Evolutionary conservation across 2,888 invertebrate species (phyloP).

Genomic region (Meteorus colon): DNA sequence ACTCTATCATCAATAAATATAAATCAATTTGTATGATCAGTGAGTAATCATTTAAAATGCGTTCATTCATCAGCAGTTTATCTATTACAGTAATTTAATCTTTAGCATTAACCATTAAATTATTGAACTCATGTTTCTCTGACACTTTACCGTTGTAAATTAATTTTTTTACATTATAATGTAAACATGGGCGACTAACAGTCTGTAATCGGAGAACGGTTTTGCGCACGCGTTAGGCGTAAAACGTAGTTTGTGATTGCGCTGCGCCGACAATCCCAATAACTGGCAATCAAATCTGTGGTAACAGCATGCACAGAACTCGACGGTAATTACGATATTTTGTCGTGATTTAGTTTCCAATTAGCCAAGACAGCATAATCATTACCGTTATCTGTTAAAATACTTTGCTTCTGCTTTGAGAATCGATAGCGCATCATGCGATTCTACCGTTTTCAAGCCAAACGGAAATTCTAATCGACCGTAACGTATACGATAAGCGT

Average conservation of each 20-base stretch:
- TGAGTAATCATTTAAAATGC: too few relatives aligned
- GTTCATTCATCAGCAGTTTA: background rate
- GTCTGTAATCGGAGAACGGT: slow-evolving; percentile 38
- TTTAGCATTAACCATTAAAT: slow-evolving; percentile 16
- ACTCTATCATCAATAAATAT: too few relatives aligned
- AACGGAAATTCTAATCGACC: slow-evolving; percentile 42
- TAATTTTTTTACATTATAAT: slow-evolving; percentile 29
- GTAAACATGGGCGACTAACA: slow-evolving; percentile 35
- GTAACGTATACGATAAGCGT: slow-evolving; percentile 39
- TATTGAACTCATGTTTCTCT: slow-evolving; percentile 34
- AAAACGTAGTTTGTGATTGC: slow-evolving; percentile 44
- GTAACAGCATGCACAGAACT: slow-evolving; percentile 3
- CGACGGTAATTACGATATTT: slow-evolving; percentile 44
- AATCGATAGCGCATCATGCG: slow-evolving; percentile 36
- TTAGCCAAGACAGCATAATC: slow-evolving; percentile 46
- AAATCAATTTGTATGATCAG: too few relatives aligned
- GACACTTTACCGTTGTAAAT: slow-evolving; percentile 29
- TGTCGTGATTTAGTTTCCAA: slow-evolving; percentile 44
- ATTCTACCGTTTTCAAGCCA: slow-evolving; percentile 13
- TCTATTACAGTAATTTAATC: background rate
- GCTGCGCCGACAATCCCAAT: slow-evolving; percentile 42
- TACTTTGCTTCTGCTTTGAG: background rate
- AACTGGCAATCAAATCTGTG: slow-evolving; percentile 39
- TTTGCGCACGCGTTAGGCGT: slow-evolving; percentile 34
- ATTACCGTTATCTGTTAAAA: slow-evolving; percentile 42